A percentile compares a stretch with the other conserved stretches of the same genome.
Evolutionary conservation across 1,140 invertebrate species (phyloP).

Genomic region (Trichoplusia ni): DNA sequence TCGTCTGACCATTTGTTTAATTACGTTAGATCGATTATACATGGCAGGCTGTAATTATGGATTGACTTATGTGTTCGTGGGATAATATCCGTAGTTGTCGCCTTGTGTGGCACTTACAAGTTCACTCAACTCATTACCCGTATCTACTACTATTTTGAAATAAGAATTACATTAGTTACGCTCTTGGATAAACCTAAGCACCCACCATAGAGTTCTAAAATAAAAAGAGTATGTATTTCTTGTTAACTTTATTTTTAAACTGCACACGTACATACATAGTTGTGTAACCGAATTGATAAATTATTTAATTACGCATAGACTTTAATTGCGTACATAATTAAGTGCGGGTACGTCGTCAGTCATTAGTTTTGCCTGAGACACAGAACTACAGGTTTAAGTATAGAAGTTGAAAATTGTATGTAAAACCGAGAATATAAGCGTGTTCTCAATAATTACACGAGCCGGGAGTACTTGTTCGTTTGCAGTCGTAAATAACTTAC

Average conservation of each 20-base stretch:
- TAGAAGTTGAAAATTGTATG: background rate
- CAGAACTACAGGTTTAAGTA: background rate
- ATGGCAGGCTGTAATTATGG: slow-evolving; percentile 47
- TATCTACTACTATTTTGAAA: too few species aligned
- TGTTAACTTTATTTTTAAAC: too few species aligned
- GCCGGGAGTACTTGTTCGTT: background rate
- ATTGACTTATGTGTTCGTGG: slow-evolving; percentile 27
- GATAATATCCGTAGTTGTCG: background rate
- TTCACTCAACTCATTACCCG: slow-evolving; percentile 21
- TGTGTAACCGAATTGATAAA: background rate
- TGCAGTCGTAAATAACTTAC: slow-evolving; percentile 52
- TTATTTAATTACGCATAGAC: background rate
- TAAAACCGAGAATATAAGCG: slow-evolving; percentile 16
- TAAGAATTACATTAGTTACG: slow-evolving; percentile 14
- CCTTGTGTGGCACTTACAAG: background rate
- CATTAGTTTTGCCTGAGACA: background rate
- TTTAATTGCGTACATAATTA: background rate
- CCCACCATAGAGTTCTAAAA: too few species aligned
- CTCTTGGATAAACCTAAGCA: too few species aligned
- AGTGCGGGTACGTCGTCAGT: background rate
- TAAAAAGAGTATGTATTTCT: too few species aligned
- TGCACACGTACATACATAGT: too few species aligned
- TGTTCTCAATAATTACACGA: slow-evolving; percentile 32
- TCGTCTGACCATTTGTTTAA: slow-evolving; percentile 54
- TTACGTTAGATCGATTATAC: slow-evolving; percentile 64